phyloP scores from a whole-genome alignment of 37 sponge, comb jelly and placozoan genomes.

The Bolinopsis microptera region DNA sequence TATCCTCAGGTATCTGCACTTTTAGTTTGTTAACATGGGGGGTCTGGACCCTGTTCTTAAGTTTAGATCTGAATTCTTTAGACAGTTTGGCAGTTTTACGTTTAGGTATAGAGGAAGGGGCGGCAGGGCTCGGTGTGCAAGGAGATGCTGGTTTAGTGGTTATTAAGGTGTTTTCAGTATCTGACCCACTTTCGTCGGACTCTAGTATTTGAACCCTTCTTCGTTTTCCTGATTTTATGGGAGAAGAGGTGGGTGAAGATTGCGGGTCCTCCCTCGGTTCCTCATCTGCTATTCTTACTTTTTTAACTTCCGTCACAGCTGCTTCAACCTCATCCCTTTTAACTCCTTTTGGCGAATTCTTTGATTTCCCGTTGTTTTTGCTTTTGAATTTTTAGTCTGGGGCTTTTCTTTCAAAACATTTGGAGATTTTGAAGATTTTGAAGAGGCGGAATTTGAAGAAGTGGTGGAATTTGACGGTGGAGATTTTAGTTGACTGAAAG shows the following conservation, averaged over 20 bases:
- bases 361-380: background rate
- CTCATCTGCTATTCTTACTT: conserved; percentile 33
- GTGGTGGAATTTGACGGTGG: too few species aligned
- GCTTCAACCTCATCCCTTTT: background rate
- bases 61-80: conserved; percentile 9
- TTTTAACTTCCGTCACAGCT: conserved; percentile 8
- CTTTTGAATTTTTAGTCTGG: background rate
- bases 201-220: conserved; percentile 41
- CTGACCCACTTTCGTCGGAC: background rate
- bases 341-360: background rate
- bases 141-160: background rate
- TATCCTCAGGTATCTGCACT: background rate
- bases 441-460: background rate
- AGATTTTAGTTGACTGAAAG: conserved; percentile 71
- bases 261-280: background rate
- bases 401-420: conserved; percentile 1
- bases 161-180: background rate
- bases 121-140: background rate
- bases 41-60: conserved; percentile 33
- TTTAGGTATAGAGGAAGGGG: conserved; percentile 1
- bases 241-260: conserved; percentile 1
- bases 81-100: conserved; percentile 42
- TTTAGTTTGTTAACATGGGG: background rate
- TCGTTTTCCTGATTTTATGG: conserved; percentile 1
- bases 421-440: background rate